A percentile compares a stretch with the other conserved stretches of the same genome.
Conservation (phyloP, 2,888 invertebrate genomes). For the Chouioia cunea region DNA sequence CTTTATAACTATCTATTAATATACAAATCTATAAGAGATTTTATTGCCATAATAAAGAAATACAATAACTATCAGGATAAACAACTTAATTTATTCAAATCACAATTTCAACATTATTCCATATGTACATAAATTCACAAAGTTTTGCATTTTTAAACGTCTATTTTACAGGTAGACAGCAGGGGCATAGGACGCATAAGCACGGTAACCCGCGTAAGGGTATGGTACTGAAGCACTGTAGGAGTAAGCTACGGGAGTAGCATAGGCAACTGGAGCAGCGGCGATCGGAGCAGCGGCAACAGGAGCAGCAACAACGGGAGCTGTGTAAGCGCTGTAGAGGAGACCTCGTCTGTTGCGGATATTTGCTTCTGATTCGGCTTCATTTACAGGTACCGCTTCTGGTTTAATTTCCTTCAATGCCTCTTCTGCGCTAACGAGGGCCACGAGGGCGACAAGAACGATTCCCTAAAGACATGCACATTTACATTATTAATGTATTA, state of each 20-base stretch:
- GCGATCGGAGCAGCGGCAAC: not conserved
- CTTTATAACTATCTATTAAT: too few species aligned
- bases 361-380: slow-evolving; percentile 2
- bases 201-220: slow-evolving; percentile 29
- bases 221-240: slow-evolving; percentile 26
- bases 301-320: slow-evolving; percentile 18
- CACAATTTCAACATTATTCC: too few species aligned
- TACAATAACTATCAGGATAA: too few species aligned
- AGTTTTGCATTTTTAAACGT: not conserved
- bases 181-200: slow-evolving; percentile 39
- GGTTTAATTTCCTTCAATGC: slow-evolving; percentile 29
- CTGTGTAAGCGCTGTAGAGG: slow-evolving; percentile 20
- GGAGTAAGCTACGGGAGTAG: slow-evolving; percentile 35
- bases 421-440: slow-evolving; percentile 7
- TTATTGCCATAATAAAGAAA: too few species aligned
- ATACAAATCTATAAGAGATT: too few species aligned
- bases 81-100: too few species aligned
- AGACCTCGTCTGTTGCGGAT: slow-evolving; percentile 27
- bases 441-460: slow-evolving; percentile 31
- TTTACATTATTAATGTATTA: too few species aligned
- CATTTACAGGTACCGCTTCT: not conserved
- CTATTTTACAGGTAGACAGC: slow-evolving; percentile 26
- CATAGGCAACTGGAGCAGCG: not conserved
- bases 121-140: not conserved
- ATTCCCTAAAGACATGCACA: slow-evolving; percentile 19